These are phyloP conservation scores for Andrena fulva DNA, from an alignment of 2,888 invertebrate genomes.

Conservation along the genomic window DNA sequence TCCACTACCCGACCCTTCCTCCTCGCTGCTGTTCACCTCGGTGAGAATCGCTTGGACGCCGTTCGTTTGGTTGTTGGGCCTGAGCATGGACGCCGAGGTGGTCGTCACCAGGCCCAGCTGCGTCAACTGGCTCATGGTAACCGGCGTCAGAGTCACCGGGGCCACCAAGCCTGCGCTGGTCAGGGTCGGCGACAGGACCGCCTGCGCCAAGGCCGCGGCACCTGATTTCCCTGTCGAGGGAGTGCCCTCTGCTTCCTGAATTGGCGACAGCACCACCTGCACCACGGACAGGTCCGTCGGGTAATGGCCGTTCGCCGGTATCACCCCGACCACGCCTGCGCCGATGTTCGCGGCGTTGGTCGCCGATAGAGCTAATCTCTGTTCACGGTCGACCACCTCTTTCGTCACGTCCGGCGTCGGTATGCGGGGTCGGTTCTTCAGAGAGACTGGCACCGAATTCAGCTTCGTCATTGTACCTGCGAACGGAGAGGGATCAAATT, in stretches of 20 bases:
- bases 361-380: conserved; percentile 86
- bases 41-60: conserved; percentile 77
- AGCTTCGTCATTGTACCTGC: conserved; percentile 88
- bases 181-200: conserved; percentile 89
- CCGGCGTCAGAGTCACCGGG: conserved; percentile 86
- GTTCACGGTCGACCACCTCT: conserved; percentile 91
- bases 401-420: conserved; percentile 95
- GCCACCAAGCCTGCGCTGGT: conserved; percentile 85
- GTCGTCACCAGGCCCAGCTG: conserved; percentile 85
- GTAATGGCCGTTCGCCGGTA: conserved; percentile 86
- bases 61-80: conserved; percentile 48
- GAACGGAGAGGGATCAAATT: conserved; percentile 50
- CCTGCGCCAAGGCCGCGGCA: conserved; percentile 92
- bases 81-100: conserved; percentile 85
- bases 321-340: conserved; percentile 90
- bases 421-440: conserved; percentile 93
- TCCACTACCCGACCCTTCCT: conserved; percentile 77
- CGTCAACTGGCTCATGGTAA: conserved; percentile 88
- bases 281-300: conserved; percentile 90
- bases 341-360: conserved; percentile 84
- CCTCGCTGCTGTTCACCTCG: conserved; percentile 80
- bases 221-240: conserved; percentile 85
- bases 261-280: conserved; percentile 92
- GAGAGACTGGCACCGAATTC: conserved; percentile 89
- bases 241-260: conserved; percentile 92